These are phyloP conservation scores for Muraenolepis orangiensis DNA, from an alignment of 2,797 vertebrate species.

Conservation along the genomic window DNA sequence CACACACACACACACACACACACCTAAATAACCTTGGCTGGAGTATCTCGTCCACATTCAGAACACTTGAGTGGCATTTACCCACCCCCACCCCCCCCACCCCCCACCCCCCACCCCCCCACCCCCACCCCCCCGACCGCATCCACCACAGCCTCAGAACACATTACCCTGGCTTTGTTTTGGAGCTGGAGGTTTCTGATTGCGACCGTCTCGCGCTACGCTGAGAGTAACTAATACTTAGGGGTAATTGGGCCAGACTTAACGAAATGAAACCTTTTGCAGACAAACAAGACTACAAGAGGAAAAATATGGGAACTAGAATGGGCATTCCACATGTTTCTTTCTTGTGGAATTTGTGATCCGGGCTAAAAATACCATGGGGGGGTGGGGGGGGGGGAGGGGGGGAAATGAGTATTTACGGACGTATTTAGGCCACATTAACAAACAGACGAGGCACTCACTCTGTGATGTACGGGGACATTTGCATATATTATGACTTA, in stretches of 20 bases:
- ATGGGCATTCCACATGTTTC: background rate
- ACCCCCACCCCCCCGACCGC: conserved; percentile 7
- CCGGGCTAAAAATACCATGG: conserved; percentile 2
- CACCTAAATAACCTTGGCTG: conserved; percentile 9
- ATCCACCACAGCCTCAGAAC: conserved; percentile 31
- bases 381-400: too few relatives aligned
- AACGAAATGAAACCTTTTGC: conserved; percentile 18
- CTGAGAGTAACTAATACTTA: conserved; percentile 37
- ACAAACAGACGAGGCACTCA: conserved; percentile 61
- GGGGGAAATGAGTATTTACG: conserved; percentile 59
- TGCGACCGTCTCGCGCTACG: conserved; percentile 32
- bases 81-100: conserved; percentile 21
- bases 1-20: background rate
- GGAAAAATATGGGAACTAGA: conserved; percentile 3
- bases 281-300: conserved; percentile 34
- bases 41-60: conserved; percentile 31
- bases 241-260: conserved; percentile 40
- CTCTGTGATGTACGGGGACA: conserved; percentile 73
- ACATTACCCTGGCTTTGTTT: conserved; percentile 25
- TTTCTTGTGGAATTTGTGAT: background rate
- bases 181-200: conserved; percentile 37
- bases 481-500: conserved; percentile 82
- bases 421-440: conserved; percentile 79
- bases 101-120: background rate
- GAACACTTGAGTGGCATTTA: conserved; percentile 35